Evolutionary conservation across 1,140 invertebrate species (phyloP), one percentile per base, ranked within the genome.

Genomic region (Popillia japonica): DNA sequence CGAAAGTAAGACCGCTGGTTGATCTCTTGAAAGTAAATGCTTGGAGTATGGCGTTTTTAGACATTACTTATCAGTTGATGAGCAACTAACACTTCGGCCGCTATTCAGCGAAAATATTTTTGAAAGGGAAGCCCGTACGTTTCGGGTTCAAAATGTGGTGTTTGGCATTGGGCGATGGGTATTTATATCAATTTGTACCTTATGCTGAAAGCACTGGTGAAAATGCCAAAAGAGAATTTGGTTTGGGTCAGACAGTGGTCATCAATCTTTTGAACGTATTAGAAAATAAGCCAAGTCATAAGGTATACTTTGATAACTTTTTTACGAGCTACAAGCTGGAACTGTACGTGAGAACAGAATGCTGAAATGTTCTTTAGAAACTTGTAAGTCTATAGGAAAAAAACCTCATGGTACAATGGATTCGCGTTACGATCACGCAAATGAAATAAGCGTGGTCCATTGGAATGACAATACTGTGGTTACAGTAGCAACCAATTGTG

Each of bases 41-140:
- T n/a, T 44, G 14, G 9, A 44, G 14, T 86, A 34, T 34, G 27
- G 27, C 4, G 27, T 34, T 34, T 34, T 34, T 82, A 79, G 84
- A 80, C 79, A 82, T 76, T 80, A 86, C 79, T 83, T 87, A 77
- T 87, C 86, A 55, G 85, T 89, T 78, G 87, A 89, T 86, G 88
- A 89, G 83, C 81, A 84, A 79, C 89, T 89, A 87, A 85, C 89
- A 40, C 81, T 89, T 86, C 86, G 88, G 88, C 68, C 81, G 85
- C 81, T 87, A 90, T 83, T 83, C 81, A 73, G 84, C 82, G 48
- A 89, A 89, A 83, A 87, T 88, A 81, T 87, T 80, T 87, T 89
- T 74, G 84, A 85, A 83, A 86, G 87, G 72, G 89, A 89, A 82
- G 27, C 86, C 87, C 64, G 87, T 89, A 78, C 82, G 85, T 77